Conservation (phyloP, 2,888 invertebrate genomes). For the Ashinkailepas kermadecensis region DNA sequence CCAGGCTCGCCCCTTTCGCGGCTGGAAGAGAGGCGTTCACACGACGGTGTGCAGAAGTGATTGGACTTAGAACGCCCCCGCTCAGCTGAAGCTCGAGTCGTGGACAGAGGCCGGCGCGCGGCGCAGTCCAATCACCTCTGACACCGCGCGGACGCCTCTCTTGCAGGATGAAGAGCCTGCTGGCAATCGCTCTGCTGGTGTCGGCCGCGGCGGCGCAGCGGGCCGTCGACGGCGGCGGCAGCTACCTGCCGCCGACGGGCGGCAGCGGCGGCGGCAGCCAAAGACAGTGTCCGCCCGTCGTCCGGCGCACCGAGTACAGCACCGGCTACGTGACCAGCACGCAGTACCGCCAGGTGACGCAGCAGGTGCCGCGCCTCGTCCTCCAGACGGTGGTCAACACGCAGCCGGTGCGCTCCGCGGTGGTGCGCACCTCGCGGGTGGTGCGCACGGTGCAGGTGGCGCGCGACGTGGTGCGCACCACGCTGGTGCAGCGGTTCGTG, state of each 20-base stretch:
- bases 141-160: background rate
- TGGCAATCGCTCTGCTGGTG: background rate
- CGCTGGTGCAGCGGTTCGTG: background rate
- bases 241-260: too few species aligned
- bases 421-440: conserved; percentile 25
- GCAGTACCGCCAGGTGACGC: conserved; percentile 26
- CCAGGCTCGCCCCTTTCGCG: background rate
- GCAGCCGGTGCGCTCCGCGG: conserved; percentile 27
- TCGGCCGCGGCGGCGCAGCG: background rate
- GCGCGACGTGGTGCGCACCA: background rate
- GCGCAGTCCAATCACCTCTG: conserved; percentile 13
- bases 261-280: background rate
- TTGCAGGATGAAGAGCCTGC: background rate
- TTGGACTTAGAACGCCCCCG: background rate
- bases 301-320: conserved; percentile 26
- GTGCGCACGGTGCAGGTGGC: background rate
- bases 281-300: background rate
- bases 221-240: background rate
- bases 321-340: conserved; percentile 25
- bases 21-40: background rate
- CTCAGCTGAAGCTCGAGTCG: background rate
- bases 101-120: background rate
- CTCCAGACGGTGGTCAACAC: conserved; percentile 28
- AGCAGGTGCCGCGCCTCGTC: conserved; percentile 21
- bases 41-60: conserved; percentile 1